Conservation (phyloP, 2,113 vertebrate species). For the Acinonyx jubatus region DNA sequence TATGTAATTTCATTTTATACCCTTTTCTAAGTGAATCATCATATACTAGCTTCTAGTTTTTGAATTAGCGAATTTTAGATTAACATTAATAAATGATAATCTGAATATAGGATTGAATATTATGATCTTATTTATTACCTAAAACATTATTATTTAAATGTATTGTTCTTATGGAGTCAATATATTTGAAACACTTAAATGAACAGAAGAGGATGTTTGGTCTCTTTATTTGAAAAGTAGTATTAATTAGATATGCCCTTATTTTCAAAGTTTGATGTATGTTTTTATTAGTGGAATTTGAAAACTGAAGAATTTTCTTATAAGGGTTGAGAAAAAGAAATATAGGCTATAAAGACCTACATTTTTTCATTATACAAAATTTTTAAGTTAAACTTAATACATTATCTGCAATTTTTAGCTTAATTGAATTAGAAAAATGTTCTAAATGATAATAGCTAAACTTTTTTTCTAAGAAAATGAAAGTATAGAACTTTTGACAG, state of each 20-base stretch:
- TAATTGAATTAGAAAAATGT: constrained; percentile 9
- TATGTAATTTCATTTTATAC: constrained; percentile 1
- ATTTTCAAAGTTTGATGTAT: constrained; percentile 47
- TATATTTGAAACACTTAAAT: constrained; percentile 5
- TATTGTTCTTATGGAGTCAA: background rate
- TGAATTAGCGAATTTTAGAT: constrained; percentile 46
- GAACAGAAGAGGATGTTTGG: constrained; percentile 31
- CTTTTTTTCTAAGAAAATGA: background rate
- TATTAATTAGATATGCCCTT: constrained; percentile 40
- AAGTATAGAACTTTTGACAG: background rate
- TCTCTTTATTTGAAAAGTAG: constrained; percentile 48
- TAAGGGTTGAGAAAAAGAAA: background rate
- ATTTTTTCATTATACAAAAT: constrained; percentile 45
- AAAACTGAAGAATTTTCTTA: constrained; percentile 52
- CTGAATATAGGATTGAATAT: background rate
- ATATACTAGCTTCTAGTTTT: background rate
- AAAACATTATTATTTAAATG: constrained; percentile 27
- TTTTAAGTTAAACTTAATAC: constrained; percentile 8
- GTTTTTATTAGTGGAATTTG: constrained; percentile 62
- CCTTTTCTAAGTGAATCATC: background rate
- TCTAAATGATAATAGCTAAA: constrained; percentile 22
- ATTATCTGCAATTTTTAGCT: background rate
- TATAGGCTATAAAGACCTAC: background rate
- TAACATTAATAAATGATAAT: background rate
- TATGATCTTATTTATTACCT: background rate